phyloP scores from a whole-genome alignment of 1,140 invertebrate genomes.

The Laodelphax striatellus region DNA sequence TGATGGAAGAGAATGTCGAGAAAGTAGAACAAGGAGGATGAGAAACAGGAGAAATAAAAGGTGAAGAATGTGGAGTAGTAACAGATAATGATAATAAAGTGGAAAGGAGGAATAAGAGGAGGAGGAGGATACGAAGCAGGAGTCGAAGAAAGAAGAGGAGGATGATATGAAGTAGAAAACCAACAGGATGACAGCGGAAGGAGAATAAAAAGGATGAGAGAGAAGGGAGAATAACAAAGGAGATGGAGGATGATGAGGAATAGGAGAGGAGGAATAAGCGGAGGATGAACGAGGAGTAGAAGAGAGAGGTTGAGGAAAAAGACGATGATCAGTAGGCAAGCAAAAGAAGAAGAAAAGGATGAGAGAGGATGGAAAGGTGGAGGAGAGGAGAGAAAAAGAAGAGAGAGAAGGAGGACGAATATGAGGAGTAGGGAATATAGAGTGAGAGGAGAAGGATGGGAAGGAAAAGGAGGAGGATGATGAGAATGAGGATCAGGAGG shows the following conservation, averaged over 20 bases:
- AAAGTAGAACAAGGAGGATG: not conserved
- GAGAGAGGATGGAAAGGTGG: constrained; percentile 8
- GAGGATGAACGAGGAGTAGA: too few relatives aligned
- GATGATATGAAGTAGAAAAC: too few relatives aligned
- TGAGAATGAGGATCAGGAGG: constrained; percentile 19
- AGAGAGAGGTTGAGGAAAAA: constrained; percentile 1
- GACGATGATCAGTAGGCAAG: too few relatives aligned
- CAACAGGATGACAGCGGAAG: constrained; percentile 11
- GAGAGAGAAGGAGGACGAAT: not conserved
- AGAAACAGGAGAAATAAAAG: constrained; percentile 23
- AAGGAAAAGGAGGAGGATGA: constrained; percentile 33
- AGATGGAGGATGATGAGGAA: too few relatives aligned
- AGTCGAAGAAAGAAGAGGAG: constrained; percentile 25
- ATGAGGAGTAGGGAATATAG: constrained; percentile 17
- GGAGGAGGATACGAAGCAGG: constrained; percentile 27
- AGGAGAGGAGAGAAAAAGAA: constrained; percentile 4
- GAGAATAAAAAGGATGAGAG: constrained; percentile 31
- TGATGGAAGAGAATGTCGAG: too few relatives aligned
- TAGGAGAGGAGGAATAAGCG: too few relatives aligned
- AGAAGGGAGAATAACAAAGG: constrained; percentile 11
- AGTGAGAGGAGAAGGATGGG: constrained; percentile 29
- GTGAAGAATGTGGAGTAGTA: not conserved
- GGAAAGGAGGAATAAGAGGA: not conserved
- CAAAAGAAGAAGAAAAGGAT: not conserved
- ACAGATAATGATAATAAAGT: too few relatives aligned